Conservation (phyloP, 1,140 invertebrate genomes). For the Drosophila equinoxialis region DNA sequence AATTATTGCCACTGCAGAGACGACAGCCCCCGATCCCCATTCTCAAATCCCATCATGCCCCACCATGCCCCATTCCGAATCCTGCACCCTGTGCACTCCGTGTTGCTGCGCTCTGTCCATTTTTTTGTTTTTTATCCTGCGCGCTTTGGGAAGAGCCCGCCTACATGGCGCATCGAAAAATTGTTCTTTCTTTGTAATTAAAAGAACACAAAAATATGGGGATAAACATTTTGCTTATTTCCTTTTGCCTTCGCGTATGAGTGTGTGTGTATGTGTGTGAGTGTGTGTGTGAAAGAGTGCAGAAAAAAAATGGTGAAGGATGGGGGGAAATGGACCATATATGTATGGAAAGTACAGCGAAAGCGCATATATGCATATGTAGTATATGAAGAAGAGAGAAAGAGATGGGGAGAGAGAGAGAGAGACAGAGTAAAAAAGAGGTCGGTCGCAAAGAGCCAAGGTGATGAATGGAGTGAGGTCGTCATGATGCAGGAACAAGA, state of each 20-base stretch:
- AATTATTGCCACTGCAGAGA: conserved; percentile 80
- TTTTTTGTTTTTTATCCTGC: conserved; percentile 1
- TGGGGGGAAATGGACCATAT: no score
- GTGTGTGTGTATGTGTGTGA: conserved; percentile 26
- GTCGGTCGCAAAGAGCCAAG: not conserved
- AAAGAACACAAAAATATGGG: conserved; percentile 52
- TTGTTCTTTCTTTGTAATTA: conserved; percentile 65
- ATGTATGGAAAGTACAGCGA: not conserved
- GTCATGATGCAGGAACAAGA: not conserved
- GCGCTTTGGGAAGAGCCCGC: not conserved
- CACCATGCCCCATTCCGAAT: no score
- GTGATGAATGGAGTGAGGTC: not conserved
- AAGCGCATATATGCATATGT: conserved; percentile 34
- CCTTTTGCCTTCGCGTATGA: conserved; percentile 4
- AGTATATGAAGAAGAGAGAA: conserved; percentile 25
- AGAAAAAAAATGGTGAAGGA: no score
- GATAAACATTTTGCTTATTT: conserved; percentile 41
- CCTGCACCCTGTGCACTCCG: no score
- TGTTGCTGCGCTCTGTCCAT: not conserved
- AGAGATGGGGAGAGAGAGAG: not conserved
- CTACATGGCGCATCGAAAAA: not conserved
- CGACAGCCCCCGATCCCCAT: conserved; percentile 8
- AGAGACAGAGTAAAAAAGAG: not conserved
- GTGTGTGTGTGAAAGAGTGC: not conserved
- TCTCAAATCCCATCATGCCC: no score